Evolutionary conservation across 2,888 invertebrate species (phyloP).

Genomic region (Lycaena phlaeas): DNA sequence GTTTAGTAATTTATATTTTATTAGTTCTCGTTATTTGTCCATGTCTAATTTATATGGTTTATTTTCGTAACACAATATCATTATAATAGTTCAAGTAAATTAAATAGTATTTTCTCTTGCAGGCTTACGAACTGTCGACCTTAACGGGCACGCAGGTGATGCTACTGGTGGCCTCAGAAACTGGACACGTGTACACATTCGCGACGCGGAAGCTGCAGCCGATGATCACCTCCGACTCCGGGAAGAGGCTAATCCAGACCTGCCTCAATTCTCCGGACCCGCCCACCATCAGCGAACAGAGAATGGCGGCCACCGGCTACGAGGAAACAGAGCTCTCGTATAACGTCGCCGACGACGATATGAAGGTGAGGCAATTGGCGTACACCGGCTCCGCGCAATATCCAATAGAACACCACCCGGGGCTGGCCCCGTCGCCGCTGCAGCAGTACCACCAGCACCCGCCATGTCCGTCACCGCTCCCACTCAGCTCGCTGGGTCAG

Average conservation of each 20-base stretch:
- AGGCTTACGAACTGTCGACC: constrained; percentile 99
- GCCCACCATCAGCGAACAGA: constrained; percentile 88
- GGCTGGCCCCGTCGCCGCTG: constrained; percentile 75
- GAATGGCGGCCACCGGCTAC: constrained; percentile 98
- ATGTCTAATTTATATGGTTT: neutral
- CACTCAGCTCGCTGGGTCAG: constrained; percentile 67
- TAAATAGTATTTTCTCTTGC: constrained; percentile 37
- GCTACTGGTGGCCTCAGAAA: constrained; percentile 98
- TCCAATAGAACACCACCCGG: constrained; percentile 78
- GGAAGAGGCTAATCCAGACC: constrained; percentile 98
- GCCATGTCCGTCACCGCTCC: constrained; percentile 83
- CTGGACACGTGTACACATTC: constrained; percentile 99
- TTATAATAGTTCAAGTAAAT: no score
- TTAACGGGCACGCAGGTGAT: constrained; percentile 99
- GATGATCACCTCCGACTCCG: constrained; percentile 98
- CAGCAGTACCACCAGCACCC: constrained; percentile 84
- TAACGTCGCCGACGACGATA: constrained; percentile 95
- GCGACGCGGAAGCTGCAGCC: constrained; percentile 98
- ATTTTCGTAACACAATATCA: no score
- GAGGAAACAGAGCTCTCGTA: constrained; percentile 99
- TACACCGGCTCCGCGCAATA: constrained; percentile 83
- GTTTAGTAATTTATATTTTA: no score
- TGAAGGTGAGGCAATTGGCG: constrained; percentile 98
- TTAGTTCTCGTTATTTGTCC: no score
- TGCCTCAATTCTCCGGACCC: constrained; percentile 98